phyloP scores from a whole-genome alignment of 2,797 vertebrate genomes.

The Anolis apletophallus region DNA sequence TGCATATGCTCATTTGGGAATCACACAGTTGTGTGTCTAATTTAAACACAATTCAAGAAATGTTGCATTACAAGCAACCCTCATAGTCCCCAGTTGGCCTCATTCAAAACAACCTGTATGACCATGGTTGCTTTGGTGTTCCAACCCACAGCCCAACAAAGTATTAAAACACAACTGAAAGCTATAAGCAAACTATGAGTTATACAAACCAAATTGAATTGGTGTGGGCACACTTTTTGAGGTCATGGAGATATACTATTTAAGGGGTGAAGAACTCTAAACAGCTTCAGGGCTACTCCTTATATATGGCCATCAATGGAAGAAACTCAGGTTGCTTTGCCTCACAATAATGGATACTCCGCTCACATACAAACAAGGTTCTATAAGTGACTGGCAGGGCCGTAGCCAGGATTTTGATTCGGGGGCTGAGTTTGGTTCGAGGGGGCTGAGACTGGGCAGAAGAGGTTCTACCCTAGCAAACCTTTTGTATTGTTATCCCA shows the following conservation, averaged over 20 bases:
- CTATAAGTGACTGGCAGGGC: conserved; percentile 6
- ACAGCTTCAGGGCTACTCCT: neutral
- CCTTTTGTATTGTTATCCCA: too few relatives aligned
- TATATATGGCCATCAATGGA: neutral
- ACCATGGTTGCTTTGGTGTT: conserved; percentile 10
- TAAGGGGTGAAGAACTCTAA: conserved; percentile 33
- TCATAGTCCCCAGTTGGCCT: neutral
- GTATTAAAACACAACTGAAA: conserved; percentile 23
- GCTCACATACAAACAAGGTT: neutral
- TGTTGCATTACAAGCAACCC: neutral
- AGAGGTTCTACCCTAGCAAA: too few relatives aligned
- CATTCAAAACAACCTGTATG: neutral
- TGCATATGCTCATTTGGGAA: neutral
- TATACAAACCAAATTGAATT: conserved; percentile 18
- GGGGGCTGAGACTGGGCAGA: too few relatives aligned
- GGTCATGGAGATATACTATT: neutral
- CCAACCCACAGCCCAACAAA: neutral
- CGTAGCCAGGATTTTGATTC: too few relatives aligned
- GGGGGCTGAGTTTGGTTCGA: too few relatives aligned
- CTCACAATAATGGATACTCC: conserved; percentile 12
- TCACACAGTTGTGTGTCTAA: neutral
- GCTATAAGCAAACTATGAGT: conserved; percentile 19
- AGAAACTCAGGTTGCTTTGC: neutral
- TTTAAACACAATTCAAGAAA: conserved; percentile 2
- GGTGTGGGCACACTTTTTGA: conserved; percentile 6